Evolutionary conservation across 2,888 invertebrate genomes (phyloP), one percentile per base, ranked within the genome.

Genomic region (Taphrorychus bicolor): DNA sequence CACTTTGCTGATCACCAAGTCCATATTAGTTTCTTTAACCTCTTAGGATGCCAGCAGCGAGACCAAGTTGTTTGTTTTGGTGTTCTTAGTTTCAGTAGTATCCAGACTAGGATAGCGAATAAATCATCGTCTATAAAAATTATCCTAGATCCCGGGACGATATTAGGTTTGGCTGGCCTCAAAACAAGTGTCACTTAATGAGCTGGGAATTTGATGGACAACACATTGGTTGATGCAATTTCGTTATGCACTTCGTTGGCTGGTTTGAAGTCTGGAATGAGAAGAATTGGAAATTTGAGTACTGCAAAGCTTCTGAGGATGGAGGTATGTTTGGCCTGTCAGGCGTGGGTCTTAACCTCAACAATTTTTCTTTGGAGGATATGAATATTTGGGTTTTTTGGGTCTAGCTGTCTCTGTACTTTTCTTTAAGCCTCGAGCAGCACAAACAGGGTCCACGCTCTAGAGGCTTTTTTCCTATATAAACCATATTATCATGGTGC

Each of bases 141-240:
- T 22, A 87, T 87, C 0, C 87, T 87, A 1, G 87, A 87, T 9
- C 91, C 91, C n/a, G 90, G 90, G 5, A 91, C 88, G 0, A 91
- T 86, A 68, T 81, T 90, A 81, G 78, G 87, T 83, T 69, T 86
- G 80, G n/a, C n/a, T 62, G 7, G 68, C 66, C 22, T 73, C 57
- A 9, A 71, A 49, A 5, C 32, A 5, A 18, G 54, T 24, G 0
- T 16, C 17, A 14, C 14, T 40, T 41, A 41, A 22, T n/a, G 32
- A 19, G 3, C 66, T 64, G 5, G 69, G 59, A n/a, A 66, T 48
- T 64, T 76, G 72, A 80, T 82, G 23, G 77, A 78, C 42, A 79
- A 66, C 16, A 79, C 81, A 70, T 81, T 78, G 5, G 79, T 80
- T 17, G 79, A 81, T 56, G 75, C 74, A 40, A 82, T 81, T 61